Base-by-base conservation (phyloP, 2,797 vertebrate species). In the Lithobates sylvaticus region DNA sequence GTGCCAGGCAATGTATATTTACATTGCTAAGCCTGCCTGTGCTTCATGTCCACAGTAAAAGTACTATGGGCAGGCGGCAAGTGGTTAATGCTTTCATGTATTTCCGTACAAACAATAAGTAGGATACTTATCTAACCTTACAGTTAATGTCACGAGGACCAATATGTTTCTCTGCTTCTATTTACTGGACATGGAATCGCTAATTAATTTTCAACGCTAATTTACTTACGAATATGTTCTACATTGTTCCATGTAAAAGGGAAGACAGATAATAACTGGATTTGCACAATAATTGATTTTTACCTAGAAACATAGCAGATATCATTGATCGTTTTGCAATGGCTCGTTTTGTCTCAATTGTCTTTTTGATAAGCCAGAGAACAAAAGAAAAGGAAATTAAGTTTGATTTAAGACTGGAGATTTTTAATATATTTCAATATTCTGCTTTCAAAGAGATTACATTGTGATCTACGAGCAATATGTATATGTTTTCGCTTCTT, bases 201-300 rank as follows among this genome's bases (percentile, higher is more conserved):
- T 97, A 97, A 97, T 97, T 96, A 65, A 97, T 96, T 96, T 90
- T 91, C 92, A 93, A 93, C 95, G 96, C 97, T 96, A 92, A 97
- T 97, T 96, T 97, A 96, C 93, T 95, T 94, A 95, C 94, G 93
- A 97, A 81, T 81, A 96, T 93, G 92, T 93, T 93, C 96, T 96
- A 93, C 95, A 94, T 97, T 94, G 91, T 96, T 97, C 96, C 94
- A 95, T 96, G 94, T 39, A 95, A 96, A 97, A 95, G 93, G 76
- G n/a, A 27, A 93, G 90, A 89, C 84, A 86, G 85, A 67, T 26
- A 87, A 34, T 72, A 86, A 65, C 80, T 78, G 93, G 91, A 94
- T 94, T 93, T 93, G 91, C 94, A 93, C 93, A 94, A 96, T 97
- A 98, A 97, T 95, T 93, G 95, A 97, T 97, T 96, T 67, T 95